phyloP scores from a whole-genome alignment of 1,140 invertebrate species.

The Lepidurus apus region DNA sequence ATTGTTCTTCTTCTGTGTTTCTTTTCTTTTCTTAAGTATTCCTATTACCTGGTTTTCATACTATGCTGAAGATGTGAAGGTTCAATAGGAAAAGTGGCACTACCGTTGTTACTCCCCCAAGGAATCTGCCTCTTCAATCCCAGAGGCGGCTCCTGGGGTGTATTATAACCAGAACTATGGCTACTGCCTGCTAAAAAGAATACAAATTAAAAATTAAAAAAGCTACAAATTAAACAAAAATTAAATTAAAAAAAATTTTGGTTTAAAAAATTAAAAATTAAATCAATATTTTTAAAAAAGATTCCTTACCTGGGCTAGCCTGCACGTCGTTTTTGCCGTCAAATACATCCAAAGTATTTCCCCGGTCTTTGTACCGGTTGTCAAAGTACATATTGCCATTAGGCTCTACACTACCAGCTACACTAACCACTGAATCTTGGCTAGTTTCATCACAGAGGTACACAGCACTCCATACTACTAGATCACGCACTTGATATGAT shows the following conservation, averaged over 20 bases:
- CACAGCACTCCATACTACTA: constrained; percentile 77
- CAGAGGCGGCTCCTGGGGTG: background rate
- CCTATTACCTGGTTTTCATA: no score
- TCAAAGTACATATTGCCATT: constrained; percentile 6
- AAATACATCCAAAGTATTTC: constrained; percentile 36
- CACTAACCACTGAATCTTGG: constrained; percentile 31
- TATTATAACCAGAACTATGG: background rate
- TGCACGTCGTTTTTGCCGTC: constrained; percentile 34
- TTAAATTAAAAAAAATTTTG: constrained; percentile 31
- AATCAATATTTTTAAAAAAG: constrained; percentile 34
- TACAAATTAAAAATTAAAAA: constrained; percentile 6
- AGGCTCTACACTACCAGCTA: constrained; percentile 36
- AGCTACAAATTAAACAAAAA: background rate
- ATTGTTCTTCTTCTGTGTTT: background rate
- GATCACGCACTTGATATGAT: constrained; percentile 70
- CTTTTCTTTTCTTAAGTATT: background rate
- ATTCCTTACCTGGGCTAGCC: constrained; percentile 27
- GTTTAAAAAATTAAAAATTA: constrained; percentile 26
- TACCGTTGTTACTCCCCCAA: background rate
- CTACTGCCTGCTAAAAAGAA: background rate
- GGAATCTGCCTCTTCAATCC: background rate
- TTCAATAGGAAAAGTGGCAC: background rate
- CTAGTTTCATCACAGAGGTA: constrained; percentile 57
- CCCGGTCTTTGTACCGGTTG: background rate
- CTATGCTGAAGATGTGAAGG: background rate